Conservation (phyloP, 2,113 vertebrate genomes). For the Mormyrus lacerda region DNA sequence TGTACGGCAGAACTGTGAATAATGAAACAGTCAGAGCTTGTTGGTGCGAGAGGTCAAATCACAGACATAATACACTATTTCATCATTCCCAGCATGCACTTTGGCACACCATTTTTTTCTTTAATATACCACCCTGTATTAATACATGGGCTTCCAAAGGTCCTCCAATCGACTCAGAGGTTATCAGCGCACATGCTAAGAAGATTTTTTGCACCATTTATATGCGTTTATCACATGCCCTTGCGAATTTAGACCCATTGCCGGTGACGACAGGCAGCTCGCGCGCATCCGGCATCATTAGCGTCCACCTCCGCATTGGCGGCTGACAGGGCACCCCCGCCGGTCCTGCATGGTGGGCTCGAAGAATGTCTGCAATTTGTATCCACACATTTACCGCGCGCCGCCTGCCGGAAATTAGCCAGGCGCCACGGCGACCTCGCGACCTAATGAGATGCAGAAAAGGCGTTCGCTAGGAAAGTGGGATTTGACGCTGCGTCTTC, state of each 20-base stretch:
- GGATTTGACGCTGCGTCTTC: slow-evolving; percentile 49
- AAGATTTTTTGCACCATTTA: neutral
- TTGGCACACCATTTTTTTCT: slow-evolving; percentile 30
- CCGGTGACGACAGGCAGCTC: neutral
- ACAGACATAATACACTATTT: slow-evolving; percentile 58
- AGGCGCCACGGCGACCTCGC: slow-evolving; percentile 34
- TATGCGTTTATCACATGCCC: neutral
- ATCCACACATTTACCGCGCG: slow-evolving; percentile 31
- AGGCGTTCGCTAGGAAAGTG: slow-evolving; percentile 24
- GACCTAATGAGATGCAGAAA: slow-evolving; percentile 34
- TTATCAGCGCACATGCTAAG: neutral
- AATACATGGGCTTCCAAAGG: slow-evolving; percentile 6
- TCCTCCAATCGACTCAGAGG: neutral
- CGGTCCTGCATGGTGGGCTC: neutral
- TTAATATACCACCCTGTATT: slow-evolving; percentile 29
- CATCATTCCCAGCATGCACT: slow-evolving; percentile 50
- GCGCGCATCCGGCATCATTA: neutral
- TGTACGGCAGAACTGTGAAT: slow-evolving; percentile 52
- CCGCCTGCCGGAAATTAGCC: slow-evolving; percentile 45
- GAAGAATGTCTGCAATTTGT: slow-evolving; percentile 36
- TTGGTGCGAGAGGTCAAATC: slow-evolving; percentile 53
- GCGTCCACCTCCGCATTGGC: neutral
- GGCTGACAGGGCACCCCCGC: neutral
- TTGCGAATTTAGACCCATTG: neutral
- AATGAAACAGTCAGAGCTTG: slow-evolving; percentile 52